Evolutionary conservation across 2,797 vertebrate species (phyloP), one percentile per base, ranked within the genome.

Genomic region (Erithacus rubecula): DNA sequence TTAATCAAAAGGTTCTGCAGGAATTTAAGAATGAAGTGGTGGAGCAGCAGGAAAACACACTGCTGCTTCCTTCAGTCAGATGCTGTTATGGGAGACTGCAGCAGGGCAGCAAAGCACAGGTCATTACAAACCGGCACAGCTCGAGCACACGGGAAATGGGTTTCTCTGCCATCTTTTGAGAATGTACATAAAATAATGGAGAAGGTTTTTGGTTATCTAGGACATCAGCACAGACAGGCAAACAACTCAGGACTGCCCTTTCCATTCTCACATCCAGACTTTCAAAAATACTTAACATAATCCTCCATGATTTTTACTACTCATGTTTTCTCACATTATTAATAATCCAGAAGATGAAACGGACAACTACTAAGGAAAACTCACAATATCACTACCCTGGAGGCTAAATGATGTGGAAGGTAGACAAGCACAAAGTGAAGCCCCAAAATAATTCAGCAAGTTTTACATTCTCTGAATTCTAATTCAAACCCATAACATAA

Each of bases 1-100:
- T 62, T 77, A 84, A 95, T 91, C 83, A 88, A 86, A 84, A 4
- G 51, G 60, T 60, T 84, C 52, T 89, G 87, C 85, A 90, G 91
- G 89, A 90, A 88, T 74, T 81, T 11, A 72, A 79, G 83, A 91
- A 93, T 21, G 44, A 83, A 89, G 74, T 58, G 60, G 65, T 19
- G 36, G 55, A 79, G 39, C 67, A 79, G 76, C 9, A 88, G 63
- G 47, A 84, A 93, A 90, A 87, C 64, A 80, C 60, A 32, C 26
- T 22, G 24, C 53, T 65, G 0, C 58, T 91, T 47, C 22, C 37
- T 94, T 62, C 87, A 86, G 52, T 72, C 87, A 91, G 67, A 72
- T 62, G 60, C 32, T 93, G 12, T 37, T 56, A 53, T 1, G 46
- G 85, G 44, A 84, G 11, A 80, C n/a, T 32, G 37, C 26, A 81